Evolutionary conservation across 2,113 vertebrate species (phyloP).

Genomic region (Dendropsophus ebraccatus): DNA sequence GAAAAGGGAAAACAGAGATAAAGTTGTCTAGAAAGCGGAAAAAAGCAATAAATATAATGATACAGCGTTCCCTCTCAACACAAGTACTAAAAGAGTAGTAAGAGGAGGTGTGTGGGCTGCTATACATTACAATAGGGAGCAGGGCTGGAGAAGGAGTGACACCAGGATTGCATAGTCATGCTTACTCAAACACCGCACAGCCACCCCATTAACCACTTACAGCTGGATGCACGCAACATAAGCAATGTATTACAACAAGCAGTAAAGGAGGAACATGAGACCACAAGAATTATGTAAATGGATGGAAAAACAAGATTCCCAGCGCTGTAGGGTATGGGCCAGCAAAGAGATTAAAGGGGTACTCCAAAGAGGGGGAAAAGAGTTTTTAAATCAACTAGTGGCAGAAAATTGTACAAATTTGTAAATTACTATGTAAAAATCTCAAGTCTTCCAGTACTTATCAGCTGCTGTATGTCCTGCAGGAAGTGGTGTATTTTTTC

Average conservation of each 20-base stretch:
- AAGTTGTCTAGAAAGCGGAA: no score
- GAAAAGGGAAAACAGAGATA: no score
- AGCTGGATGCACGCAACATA: neutral
- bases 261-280: neutral
- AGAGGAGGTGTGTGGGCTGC: neutral
- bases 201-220: neutral
- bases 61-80: no score
- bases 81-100: no score
- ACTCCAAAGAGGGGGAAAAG: no score
- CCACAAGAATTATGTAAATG: neutral
- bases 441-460: no score
- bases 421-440: no score
- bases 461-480: no score
- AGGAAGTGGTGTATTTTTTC: no score
- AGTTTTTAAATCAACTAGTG: no score
- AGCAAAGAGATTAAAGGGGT: neutral
- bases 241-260: neutral
- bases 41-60: no score
- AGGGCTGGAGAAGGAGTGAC: neutral
- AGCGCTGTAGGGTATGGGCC: neutral
- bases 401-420: no score
- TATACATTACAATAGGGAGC: neutral
- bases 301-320: neutral
- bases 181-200: constrained; percentile 12
- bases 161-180: constrained; percentile 33